Percentiles rank a stretch among this genome's conserved stretches.
Evolutionary conservation across 2,888 invertebrate genomes (phyloP).

Genomic region (Cephus spinipes): DNA sequence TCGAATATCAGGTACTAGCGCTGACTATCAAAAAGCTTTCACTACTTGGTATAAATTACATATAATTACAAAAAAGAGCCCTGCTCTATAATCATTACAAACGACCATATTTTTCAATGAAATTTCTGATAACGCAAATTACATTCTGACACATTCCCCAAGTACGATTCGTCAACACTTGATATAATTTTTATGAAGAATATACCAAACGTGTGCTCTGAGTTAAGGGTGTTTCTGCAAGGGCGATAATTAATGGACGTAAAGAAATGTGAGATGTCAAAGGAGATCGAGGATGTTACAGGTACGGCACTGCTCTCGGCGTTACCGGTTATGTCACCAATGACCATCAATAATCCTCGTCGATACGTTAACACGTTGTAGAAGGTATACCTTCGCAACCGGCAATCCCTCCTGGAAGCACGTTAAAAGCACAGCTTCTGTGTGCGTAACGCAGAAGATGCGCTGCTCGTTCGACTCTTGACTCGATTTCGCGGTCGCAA

Average conservation of each 20-base stretch:
- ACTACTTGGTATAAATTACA: not conserved
- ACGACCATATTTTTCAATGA: not conserved
- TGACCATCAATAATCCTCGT: slow-evolving; percentile 36
- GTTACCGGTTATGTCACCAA: slow-evolving; percentile 27
- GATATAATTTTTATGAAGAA: not conserved
- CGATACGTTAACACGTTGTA: slow-evolving; percentile 36
- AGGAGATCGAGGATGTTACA: not conserved
- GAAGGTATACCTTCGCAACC: slow-evolving; percentile 27
- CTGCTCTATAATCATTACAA: not conserved
- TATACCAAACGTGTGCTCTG: not conserved
- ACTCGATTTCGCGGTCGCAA: slow-evolving; percentile 61
- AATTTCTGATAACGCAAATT: not conserved
- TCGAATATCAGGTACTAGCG: too few relatives aligned
- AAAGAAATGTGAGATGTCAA: not conserved
- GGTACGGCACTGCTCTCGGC: slow-evolving; percentile 2
- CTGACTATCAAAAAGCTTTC: not conserved
- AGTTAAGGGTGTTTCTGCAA: not conserved
- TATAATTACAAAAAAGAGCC: too few relatives aligned
- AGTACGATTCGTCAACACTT: not conserved
- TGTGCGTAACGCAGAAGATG: slow-evolving; percentile 55
- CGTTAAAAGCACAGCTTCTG: slow-evolving; percentile 44
- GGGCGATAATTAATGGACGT: not conserved
- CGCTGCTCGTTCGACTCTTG: slow-evolving; percentile 51
- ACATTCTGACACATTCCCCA: not conserved
- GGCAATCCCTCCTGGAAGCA: slow-evolving; percentile 24